These are phyloP conservation scores for Fulmarus glacialis DNA, from an alignment of 2,113 vertebrate species.

Conservation along the genomic window DNA sequence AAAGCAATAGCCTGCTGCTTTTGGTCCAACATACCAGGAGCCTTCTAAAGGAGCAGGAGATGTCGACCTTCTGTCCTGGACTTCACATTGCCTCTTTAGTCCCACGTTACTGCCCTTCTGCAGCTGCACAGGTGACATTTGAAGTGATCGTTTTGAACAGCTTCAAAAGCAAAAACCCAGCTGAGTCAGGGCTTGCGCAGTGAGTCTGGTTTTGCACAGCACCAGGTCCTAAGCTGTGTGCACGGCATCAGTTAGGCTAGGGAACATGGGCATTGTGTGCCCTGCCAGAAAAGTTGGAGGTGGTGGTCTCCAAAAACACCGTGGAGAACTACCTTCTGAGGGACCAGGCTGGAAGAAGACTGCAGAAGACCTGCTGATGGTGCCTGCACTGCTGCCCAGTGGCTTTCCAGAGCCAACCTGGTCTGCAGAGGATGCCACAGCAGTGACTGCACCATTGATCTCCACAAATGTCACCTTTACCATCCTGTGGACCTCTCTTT, in stretches of 20 bases:
- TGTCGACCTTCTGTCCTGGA: background rate
- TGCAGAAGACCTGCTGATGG: background rate
- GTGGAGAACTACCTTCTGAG: background rate
- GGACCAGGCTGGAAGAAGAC: background rate
- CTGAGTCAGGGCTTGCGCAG: fast-evolving
- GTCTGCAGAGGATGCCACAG: background rate
- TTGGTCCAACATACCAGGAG: background rate
- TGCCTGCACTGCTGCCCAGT: background rate
- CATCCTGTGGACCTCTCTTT: background rate
- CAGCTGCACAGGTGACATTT: background rate
- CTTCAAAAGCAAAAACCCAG: background rate
- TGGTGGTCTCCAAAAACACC: background rate
- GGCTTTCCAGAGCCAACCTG: background rate
- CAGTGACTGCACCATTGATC: background rate
- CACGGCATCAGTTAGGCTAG: background rate
- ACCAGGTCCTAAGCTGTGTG: background rate
- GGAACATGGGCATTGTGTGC: fast-evolving
- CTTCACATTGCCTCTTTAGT: background rate
- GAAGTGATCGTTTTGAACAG: background rate
- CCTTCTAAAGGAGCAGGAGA: background rate
- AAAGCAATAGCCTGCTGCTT: background rate
- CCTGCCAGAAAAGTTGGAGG: background rate
- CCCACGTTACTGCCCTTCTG: background rate
- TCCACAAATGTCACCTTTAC: background rate
- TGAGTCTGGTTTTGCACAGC: background rate